Base-by-base conservation (phyloP, 2,113 vertebrate genomes). In the Manacus vitellinus region DNA sequence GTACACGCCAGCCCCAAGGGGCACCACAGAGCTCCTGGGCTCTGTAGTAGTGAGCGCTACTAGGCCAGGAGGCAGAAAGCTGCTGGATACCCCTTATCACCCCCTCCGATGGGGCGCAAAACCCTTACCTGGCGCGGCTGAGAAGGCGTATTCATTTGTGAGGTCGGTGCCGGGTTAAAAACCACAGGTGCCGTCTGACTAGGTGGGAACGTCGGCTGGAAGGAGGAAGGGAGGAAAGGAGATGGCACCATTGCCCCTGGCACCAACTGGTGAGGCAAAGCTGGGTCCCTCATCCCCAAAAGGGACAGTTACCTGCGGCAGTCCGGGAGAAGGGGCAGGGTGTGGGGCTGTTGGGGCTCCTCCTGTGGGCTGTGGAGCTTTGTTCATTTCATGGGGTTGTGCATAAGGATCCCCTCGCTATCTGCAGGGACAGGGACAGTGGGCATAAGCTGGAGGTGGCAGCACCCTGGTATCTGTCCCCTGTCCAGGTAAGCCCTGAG, bases 321-420 rank as follows among this genome's bases (percentile, higher is more conserved):
- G 98, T 98, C 99, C 99, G 6, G 99, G 99, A 98, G 99, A 99
- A 92, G 99, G 99, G 98, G 99, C 98, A 82, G 98, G 99, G 98
- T 98, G 99, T 96, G 99, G 99, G 99, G 99, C 98, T 91, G 99
- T 97, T 85, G 98, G 98, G 98, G 98, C 97, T 99, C 99, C 99
- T 97, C 99, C 99, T 99, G 99, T 98, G 99, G 99, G 98, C 98
- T 99, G 99, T 98, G 99, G 99, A 98, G 99, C 98, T 99, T 99
- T 99, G 98, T 99, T 99, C 99, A 99, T 99, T 99, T 99, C 99
- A 99, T 98, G 98, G 98, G 98, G 98, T 98, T 98, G 98, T 98
- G 98, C 99, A 99, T 99, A 98, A 98, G 99, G 98, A 97, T 98
- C 98, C 97, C 98, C 98, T 97, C 73, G 97, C 97, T 98, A 98